phyloP scores from a whole-genome alignment of 2,888 invertebrate species.

The Ommatoiulus sabulosus region DNA sequence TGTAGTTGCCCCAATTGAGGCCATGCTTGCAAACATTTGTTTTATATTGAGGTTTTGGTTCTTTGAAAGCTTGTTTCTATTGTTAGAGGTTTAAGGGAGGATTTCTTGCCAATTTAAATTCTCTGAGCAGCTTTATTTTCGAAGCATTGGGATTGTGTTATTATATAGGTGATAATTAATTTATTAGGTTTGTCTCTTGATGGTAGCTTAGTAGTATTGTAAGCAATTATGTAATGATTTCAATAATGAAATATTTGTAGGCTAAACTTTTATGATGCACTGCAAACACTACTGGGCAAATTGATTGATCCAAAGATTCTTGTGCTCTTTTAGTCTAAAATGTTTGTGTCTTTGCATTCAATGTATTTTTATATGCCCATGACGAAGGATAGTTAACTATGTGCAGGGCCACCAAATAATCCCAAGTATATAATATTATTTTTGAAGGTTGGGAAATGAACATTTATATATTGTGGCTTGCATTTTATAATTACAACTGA shows the following conservation, averaged over 20 bases:
- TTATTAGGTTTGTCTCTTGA: background rate
- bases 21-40: background rate
- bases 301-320: background rate
- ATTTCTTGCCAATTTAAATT: background rate
- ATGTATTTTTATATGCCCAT: background rate
- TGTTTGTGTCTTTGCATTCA: no score
- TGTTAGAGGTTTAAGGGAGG: background rate
- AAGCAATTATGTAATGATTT: background rate
- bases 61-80: background rate
- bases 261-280: background rate
- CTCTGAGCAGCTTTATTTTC: background rate
- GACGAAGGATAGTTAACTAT: no score
- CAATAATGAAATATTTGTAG: background rate
- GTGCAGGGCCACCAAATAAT: background rate
- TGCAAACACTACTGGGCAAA: background rate
- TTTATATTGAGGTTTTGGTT: background rate
- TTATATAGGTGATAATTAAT: background rate
- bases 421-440: background rate
- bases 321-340: background rate
- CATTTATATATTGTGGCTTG: background rate
- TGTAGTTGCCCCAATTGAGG: background rate
- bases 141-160: background rate
- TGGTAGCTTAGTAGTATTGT: background rate
- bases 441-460: background rate
- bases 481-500: background rate